Conservation (phyloP, 2,113 vertebrate genomes). For the Pyxicephalus adspersus region DNA sequence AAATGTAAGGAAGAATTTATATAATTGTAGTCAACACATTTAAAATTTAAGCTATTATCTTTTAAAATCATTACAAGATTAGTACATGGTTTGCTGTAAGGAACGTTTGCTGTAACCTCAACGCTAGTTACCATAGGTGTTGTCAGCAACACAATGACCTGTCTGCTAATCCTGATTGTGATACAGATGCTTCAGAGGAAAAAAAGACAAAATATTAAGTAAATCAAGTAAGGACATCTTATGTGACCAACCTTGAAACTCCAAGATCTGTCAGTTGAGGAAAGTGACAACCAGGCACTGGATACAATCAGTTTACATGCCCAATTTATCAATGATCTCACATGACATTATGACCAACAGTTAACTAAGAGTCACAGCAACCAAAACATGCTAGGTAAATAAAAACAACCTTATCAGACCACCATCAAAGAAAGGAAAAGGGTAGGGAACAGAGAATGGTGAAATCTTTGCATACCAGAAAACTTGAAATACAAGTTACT, state of each 20-base stretch:
- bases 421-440: background rate
- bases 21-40: too few relatives aligned
- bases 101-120: background rate
- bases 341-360: background rate
- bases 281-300: too few relatives aligned
- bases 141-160: background rate
- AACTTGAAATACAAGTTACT: conserved; percentile 6
- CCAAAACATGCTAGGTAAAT: background rate
- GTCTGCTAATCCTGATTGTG: background rate
- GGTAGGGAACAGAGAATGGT: background rate
- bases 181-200: background rate
- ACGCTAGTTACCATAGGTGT: background rate
- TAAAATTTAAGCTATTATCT: background rate
- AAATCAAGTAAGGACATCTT: background rate
- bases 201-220: background rate
- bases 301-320: background rate
- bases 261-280: too few relatives aligned
- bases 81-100: too few relatives aligned
- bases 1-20: too few relatives aligned
- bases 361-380: too few relatives aligned
- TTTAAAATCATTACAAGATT: background rate
- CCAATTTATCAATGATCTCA: too few relatives aligned
- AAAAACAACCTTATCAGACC: background rate
- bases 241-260: too few relatives aligned
- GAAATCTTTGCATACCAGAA: background rate